These are phyloP conservation scores for Athripsodes cinereus DNA, from an alignment of 2,888 invertebrate genomes.

Conservation along the genomic window DNA sequence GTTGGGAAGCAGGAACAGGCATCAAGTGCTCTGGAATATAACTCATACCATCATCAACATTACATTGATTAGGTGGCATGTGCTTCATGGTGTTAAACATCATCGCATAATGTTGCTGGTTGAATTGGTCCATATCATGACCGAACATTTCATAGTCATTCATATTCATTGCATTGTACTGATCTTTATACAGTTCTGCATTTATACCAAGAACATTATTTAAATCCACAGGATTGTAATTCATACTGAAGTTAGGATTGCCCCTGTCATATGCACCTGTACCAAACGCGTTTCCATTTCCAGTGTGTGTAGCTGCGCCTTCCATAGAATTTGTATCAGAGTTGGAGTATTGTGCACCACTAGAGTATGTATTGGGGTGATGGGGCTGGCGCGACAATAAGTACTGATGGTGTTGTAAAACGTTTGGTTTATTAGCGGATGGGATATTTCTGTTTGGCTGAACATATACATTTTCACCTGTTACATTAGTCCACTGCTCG, in stretches of 20 bases:
- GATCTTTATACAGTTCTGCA: slow-evolving; percentile 40
- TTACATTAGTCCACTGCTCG: slow-evolving; percentile 38
- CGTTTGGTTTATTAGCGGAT: slow-evolving; percentile 6
- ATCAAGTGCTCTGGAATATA: background rate
- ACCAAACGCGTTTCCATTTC: slow-evolving; percentile 5
- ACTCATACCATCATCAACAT: background rate
- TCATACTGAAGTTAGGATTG: slow-evolving; percentile 10
- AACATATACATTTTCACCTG: slow-evolving; percentile 12
- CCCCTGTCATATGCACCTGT: slow-evolving; percentile 11
- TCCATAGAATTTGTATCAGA: slow-evolving; percentile 9
- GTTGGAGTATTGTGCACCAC: slow-evolving; percentile 7
- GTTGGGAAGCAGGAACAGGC: background rate
- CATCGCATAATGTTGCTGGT: slow-evolving; percentile 14
- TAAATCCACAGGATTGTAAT: slow-evolving; percentile 40
- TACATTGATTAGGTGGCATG: slow-evolving; percentile 5
- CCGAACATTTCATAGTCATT: slow-evolving; percentile 47
- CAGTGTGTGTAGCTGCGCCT: background rate
- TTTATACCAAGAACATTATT: slow-evolving; percentile 45
- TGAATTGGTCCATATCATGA: slow-evolving; percentile 7
- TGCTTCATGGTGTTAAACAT: slow-evolving; percentile 14
- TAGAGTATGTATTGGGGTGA: slow-evolving; percentile 13
- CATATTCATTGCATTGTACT: slow-evolving; percentile 36
- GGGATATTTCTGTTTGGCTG: slow-evolving; percentile 10
- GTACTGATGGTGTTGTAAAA: slow-evolving; percentile 14
- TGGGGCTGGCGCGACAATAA: slow-evolving; percentile 12